Conservation (phyloP, 2,888 invertebrate species). For the Thymelicus lineola region DNA sequence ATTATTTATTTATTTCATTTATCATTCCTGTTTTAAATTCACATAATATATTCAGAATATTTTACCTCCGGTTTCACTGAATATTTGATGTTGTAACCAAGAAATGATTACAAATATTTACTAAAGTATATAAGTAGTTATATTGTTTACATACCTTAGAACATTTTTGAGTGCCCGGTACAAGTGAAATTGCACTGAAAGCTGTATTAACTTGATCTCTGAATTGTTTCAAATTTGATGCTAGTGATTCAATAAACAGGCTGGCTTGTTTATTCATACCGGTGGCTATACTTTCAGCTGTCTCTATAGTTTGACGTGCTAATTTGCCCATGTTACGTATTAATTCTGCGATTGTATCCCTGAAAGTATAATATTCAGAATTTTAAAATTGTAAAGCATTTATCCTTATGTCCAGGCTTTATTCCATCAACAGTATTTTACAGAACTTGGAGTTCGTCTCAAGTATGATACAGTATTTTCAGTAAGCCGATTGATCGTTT, state of each 20-base stretch:
- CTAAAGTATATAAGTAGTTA: too few species aligned
- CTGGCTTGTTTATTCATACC: background rate
- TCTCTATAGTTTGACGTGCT: background rate
- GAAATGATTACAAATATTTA: too few species aligned
- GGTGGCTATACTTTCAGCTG: background rate
- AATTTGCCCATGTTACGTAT: constrained; percentile 7
- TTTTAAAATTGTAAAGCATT: too few species aligned
- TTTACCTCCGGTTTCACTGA: too few species aligned
- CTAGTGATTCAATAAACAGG: background rate
- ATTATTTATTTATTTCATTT: too few species aligned
- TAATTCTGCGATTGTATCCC: constrained; percentile 15
- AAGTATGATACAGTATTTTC: background rate
- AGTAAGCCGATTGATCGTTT: too few species aligned
- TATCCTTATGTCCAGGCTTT: too few species aligned
- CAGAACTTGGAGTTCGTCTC: background rate
- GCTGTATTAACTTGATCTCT: constrained; percentile 3
- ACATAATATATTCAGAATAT: too few species aligned
- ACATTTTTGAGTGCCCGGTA: constrained; percentile 16
- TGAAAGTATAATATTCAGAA: constrained; percentile 6
- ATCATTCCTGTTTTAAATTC: too few species aligned
- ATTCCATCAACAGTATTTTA: background rate
- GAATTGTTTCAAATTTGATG: background rate
- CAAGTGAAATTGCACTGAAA: background rate
- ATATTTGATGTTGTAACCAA: too few species aligned
- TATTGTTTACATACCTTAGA: constrained; percentile 10